These are phyloP conservation scores for Osmerus mordax DNA, from an alignment of 2,113 vertebrate genomes.

Conservation along the genomic window DNA sequence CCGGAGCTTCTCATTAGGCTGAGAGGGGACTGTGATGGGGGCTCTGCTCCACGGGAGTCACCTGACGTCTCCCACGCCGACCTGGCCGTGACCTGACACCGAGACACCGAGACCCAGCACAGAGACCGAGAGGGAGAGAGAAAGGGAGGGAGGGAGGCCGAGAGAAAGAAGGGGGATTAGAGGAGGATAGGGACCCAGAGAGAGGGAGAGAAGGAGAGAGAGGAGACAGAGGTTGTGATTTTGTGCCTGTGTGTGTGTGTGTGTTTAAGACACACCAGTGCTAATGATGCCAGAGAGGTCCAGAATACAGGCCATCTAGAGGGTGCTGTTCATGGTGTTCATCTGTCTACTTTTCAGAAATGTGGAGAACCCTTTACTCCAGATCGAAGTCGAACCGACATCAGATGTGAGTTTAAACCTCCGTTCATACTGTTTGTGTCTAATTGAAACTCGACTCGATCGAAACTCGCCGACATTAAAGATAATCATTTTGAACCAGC, in stretches of 20 bases:
- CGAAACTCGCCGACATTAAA: too few relatives aligned
- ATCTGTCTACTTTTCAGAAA: constrained; percentile 68
- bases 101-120: not conserved
- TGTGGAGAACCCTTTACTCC: constrained; percentile 92
- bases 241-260: not conserved
- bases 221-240: not conserved
- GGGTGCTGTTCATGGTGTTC: not conserved
- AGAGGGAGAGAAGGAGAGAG: too few relatives aligned
- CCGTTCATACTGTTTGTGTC: not conserved
- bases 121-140: too few relatives aligned
- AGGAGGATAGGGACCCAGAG: too few relatives aligned
- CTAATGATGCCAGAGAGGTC: constrained; percentile 38
- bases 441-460: not conserved
- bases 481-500: too few relatives aligned
- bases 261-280: constrained; percentile 23
- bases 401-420: constrained; percentile 83
- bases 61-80: constrained; percentile 42
- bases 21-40: constrained; percentile 32
- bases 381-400: constrained; percentile 96
- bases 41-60: constrained; percentile 48
- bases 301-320: constrained; percentile 23
- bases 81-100: not conserved
- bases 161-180: too few relatives aligned
- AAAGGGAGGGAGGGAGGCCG: too few relatives aligned
- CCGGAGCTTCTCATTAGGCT: constrained; percentile 62